These are phyloP conservation scores for Napeogenes inachia DNA, from an alignment of 2,888 invertebrate species.

Conservation along the genomic window DNA sequence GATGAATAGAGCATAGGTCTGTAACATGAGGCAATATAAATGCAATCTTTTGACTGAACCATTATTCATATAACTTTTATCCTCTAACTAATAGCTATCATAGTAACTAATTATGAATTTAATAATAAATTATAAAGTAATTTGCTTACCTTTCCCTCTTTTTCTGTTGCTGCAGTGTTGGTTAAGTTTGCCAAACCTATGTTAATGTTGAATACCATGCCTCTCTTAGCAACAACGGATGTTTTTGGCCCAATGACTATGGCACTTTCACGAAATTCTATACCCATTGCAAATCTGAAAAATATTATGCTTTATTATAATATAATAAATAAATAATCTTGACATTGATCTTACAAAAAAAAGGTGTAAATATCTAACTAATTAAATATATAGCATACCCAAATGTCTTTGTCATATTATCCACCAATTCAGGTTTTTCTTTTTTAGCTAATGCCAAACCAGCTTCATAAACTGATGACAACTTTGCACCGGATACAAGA, in stretches of 20 bases:
- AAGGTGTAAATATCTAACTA: too few species aligned
- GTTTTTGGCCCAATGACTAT: conserved; percentile 95
- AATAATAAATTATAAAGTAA: too few species aligned
- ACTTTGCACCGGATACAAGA: conserved; percentile 87
- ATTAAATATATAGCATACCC: conserved; percentile 76
- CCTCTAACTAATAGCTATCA: too few species aligned
- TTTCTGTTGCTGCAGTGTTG: conserved; percentile 89
- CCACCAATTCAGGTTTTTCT: conserved; percentile 89
- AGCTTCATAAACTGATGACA: conserved; percentile 92
- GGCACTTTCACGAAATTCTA: conserved; percentile 97
- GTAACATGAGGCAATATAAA: conserved; percentile 16
- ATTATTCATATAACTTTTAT: too few species aligned
- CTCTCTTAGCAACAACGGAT: conserved; percentile 86
- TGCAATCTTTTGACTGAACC: neutral
- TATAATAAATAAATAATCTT: neutral
- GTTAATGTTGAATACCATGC: conserved; percentile 98
- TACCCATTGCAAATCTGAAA: conserved; percentile 94
- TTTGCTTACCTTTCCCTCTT: conserved; percentile 84
- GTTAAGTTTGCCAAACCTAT: conserved; percentile 92
- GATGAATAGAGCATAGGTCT: conserved; percentile 92
- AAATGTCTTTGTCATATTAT: conserved; percentile 95
- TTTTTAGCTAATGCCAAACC: conserved; percentile 89
- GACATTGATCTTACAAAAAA: too few species aligned
- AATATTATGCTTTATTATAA: conserved; percentile 4
- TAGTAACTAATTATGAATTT: too few species aligned